Percentiles rank a stretch among this genome's conserved stretches.
phyloP scores from a whole-genome alignment of 1,140 invertebrate genomes.

The Aphis gossypii region DNA sequence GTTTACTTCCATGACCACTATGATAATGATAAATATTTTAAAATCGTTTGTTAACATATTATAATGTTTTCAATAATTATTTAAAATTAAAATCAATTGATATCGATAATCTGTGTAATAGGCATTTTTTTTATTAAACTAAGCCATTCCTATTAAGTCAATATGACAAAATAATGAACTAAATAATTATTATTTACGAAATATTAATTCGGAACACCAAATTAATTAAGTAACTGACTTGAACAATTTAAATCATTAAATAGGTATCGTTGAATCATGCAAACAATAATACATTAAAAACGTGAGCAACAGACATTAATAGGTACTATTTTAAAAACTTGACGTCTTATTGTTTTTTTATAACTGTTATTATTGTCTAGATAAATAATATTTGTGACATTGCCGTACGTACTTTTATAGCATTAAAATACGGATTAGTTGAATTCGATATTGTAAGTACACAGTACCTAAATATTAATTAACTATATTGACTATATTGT shows the following conservation, averaged over 20 bases:
- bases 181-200: neutral
- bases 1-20: neutral
- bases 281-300: neutral
- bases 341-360: neutral
- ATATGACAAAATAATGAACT: neutral
- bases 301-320: neutral
- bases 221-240: neutral
- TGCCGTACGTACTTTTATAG: neutral
- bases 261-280: neutral
- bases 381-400: neutral
- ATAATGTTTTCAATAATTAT: neutral
- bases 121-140: neutral
- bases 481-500: neutral
- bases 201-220: neutral
- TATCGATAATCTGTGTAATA: neutral
- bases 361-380: no score
- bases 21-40: neutral
- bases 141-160: neutral
- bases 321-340: neutral
- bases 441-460: neutral
- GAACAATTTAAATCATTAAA: neutral
- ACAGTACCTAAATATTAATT: neutral
- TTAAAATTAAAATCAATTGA: neutral
- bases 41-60: neutral
- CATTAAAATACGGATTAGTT: neutral